phyloP scores from a whole-genome alignment of 2,797 vertebrate genomes.

The Glossophaga mutica region DNA sequence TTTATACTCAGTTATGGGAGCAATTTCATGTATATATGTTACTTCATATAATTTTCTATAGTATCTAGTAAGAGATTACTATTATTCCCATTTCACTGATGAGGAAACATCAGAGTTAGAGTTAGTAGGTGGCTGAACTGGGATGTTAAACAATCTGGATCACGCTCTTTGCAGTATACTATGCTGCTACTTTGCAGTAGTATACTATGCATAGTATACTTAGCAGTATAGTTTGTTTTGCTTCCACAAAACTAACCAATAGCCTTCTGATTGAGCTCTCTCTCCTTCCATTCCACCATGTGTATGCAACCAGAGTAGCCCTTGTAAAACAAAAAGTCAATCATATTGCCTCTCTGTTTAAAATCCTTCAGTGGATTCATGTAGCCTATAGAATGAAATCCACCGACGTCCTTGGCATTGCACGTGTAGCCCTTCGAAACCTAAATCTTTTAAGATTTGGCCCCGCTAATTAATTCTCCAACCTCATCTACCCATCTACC shows the following conservation, averaged over 20 bases:
- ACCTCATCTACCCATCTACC: background rate
- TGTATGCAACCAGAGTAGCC: background rate
- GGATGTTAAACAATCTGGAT: slow-evolving; percentile 6
- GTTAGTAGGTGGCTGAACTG: background rate
- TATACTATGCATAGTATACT: background rate
- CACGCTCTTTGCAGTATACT: background rate
- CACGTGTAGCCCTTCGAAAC: background rate
- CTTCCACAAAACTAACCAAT: background rate
- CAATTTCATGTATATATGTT: background rate
- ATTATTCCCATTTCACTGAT: background rate
- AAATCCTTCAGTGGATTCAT: background rate
- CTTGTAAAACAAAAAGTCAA: slow-evolving; percentile 12
- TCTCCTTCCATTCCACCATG: background rate
- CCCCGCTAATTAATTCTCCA: background rate
- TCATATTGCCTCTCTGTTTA: background rate
- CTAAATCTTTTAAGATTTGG: slow-evolving; percentile 28
- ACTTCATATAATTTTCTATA: background rate
- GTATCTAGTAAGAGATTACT: background rate
- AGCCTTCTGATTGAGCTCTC: background rate
- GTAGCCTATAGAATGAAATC: background rate
- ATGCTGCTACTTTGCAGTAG: background rate
- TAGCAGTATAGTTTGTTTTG: background rate
- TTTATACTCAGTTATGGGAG: slow-evolving; percentile 5
- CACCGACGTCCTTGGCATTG: background rate
- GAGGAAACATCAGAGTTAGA: slow-evolving; percentile 16